Evolutionary conservation across 2,888 invertebrate genomes (phyloP).

Genomic region (Ferdinandea cuprea): DNA sequence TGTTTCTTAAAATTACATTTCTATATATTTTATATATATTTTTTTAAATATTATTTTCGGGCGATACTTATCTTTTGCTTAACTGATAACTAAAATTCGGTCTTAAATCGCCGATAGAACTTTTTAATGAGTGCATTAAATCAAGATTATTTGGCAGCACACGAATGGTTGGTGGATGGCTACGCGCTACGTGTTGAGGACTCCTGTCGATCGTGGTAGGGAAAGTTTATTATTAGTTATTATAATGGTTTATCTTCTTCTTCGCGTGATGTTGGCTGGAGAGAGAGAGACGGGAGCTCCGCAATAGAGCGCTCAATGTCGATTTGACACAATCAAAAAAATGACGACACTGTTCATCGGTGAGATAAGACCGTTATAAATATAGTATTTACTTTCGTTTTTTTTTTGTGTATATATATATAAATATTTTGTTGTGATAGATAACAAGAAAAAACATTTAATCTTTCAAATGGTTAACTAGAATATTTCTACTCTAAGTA

Average conservation of each 20-base stretch:
- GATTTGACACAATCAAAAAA: constrained; percentile 60
- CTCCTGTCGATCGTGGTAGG: constrained; percentile 54
- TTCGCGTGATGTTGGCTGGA: constrained; percentile 17
- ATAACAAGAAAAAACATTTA: constrained; percentile 74
- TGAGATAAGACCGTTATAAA: constrained; percentile 59
- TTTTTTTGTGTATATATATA: constrained; percentile 31
- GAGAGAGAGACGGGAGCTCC: constrained; percentile 11
- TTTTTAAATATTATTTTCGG: constrained; percentile 49
- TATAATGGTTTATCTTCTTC: constrained; percentile 10
- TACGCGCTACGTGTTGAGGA: constrained; percentile 25
- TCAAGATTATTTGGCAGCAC: constrained; percentile 63
- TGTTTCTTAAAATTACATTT: constrained; percentile 39
- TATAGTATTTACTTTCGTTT: constrained; percentile 30
- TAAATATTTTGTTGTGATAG: constrained; percentile 50
- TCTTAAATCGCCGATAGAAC: constrained; percentile 70
- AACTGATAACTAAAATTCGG: constrained; percentile 68
- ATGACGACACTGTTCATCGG: constrained; percentile 71
- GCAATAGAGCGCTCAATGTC: constrained; percentile 50
- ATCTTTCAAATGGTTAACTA: constrained; percentile 61
- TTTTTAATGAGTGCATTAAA: constrained; percentile 66
- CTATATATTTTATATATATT: constrained; percentile 33
- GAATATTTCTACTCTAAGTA: constrained; percentile 58
- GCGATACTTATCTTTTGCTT: constrained; percentile 74
- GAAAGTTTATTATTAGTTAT: constrained; percentile 31
- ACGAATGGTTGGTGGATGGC: constrained; percentile 30